A percentile compares a stretch with the other conserved stretches of the same genome.
phyloP scores from a whole-genome alignment of 2,113 vertebrate species.

The Sterna hirundo region DNA sequence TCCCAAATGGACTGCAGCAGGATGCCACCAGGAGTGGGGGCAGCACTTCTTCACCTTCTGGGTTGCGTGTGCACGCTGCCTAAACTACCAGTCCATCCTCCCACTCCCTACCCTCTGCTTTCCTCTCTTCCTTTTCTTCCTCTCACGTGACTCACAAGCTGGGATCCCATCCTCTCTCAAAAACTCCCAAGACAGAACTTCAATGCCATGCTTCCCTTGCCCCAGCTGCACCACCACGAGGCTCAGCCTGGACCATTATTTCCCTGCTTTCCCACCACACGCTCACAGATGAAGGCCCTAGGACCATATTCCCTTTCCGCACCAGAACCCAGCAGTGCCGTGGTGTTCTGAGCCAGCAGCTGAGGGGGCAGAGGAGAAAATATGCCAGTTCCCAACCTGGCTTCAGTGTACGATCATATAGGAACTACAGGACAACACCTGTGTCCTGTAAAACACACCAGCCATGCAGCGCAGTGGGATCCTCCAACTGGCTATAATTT shows the following conservation, averaged over 20 bases:
- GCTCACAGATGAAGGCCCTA: neutral
- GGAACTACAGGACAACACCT: neutral
- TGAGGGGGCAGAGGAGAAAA: neutral
- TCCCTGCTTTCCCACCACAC: neutral
- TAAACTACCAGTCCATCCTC: neutral
- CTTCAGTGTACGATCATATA: neutral
- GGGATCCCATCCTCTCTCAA: neutral
- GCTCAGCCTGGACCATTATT: neutral
- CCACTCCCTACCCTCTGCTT: neutral
- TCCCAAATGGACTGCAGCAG: neutral
- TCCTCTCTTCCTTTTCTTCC: neutral
- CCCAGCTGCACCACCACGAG: neutral
- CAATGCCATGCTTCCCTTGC: neutral
- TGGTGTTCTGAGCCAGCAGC: neutral
- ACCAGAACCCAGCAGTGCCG: neutral
- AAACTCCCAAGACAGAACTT: neutral
- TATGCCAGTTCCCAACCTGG: neutral
- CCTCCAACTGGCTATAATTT: neutral
- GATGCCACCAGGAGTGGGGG: neutral
- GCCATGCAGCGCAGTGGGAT: neutral
- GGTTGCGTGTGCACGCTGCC: fast-evolving
- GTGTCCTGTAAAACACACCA: neutral
- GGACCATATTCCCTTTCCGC: neutral
- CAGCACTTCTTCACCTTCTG: neutral
- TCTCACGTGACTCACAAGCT: neutral